Percentiles rank a stretch among this genome's conserved stretches.
Evolutionary conservation across 1,140 invertebrate species (phyloP).

Genomic region (Cydia splendana): DNA sequence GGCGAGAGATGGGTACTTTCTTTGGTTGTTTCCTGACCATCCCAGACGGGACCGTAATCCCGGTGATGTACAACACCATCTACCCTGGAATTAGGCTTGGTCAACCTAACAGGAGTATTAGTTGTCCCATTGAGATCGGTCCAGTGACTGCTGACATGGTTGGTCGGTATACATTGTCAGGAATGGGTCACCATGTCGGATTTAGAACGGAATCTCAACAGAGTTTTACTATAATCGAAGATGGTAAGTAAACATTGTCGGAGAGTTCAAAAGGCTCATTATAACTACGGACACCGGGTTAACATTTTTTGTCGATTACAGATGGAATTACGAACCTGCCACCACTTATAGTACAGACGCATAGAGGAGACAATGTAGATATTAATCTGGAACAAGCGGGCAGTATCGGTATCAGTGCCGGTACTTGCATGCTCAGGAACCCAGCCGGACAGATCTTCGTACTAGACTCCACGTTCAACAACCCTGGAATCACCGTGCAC

Average conservation of each 20-base stretch:
- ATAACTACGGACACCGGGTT: neutral
- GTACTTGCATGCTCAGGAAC: conserved; percentile 18
- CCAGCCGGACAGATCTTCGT: neutral
- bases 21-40: conserved; percentile 10
- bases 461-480: neutral
- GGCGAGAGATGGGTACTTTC: conserved; percentile 11
- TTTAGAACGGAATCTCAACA: neutral
- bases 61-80: neutral
- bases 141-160: conserved; percentile 24
- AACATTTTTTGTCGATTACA: neutral
- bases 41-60: conserved; percentile 9
- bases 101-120: neutral
- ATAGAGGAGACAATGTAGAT: neutral
- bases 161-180: conserved; percentile 11
- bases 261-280: neutral
- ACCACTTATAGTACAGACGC: neutral
- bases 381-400: conserved; percentile 12
- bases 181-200: neutral
- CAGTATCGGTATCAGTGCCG: neutral
- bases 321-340: conserved; percentile 22
- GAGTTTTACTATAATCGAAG: conserved; percentile 21
- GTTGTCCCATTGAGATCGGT: neutral
- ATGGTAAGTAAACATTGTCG: conserved; percentile 16
- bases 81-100: conserved; percentile 4
- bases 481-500: conserved; percentile 3